Evolutionary conservation across 2,113 vertebrate genomes (phyloP).

Genomic region (Podilymbus podiceps): DNA sequence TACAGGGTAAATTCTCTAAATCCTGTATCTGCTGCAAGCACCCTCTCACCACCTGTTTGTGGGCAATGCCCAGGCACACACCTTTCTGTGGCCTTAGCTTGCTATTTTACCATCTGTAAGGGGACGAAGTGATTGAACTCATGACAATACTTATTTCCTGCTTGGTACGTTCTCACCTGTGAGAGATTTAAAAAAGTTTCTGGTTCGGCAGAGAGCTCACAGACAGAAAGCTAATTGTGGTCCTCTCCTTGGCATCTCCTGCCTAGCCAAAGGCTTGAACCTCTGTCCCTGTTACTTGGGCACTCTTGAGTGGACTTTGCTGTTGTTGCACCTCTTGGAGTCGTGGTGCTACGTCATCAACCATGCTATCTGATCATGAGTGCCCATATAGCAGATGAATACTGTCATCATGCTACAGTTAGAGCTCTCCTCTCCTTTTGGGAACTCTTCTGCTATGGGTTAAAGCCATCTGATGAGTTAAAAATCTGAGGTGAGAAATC

Average conservation of each 20-base stretch:
- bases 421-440: neutral
- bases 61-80: fast-evolving
- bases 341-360: neutral
- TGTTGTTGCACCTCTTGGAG: neutral
- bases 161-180: neutral
- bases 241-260: neutral
- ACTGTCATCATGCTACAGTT: neutral
- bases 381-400: neutral
- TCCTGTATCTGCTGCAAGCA: neutral
- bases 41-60: fast-evolving
- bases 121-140: neutral
- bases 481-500: neutral
- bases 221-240: neutral
- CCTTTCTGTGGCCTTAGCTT: neutral
- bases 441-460: neutral
- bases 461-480: neutral
- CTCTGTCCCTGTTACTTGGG: neutral
- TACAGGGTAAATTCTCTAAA: neutral
- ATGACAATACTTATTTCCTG: neutral
- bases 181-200: neutral
- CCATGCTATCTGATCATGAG: neutral
- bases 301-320: neutral
- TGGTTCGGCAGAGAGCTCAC: neutral
- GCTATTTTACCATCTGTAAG: neutral
- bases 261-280: neutral